These are phyloP conservation scores for Morone chrysops DNA, from an alignment of 2,113 vertebrate genomes.

Conservation along the genomic window DNA sequence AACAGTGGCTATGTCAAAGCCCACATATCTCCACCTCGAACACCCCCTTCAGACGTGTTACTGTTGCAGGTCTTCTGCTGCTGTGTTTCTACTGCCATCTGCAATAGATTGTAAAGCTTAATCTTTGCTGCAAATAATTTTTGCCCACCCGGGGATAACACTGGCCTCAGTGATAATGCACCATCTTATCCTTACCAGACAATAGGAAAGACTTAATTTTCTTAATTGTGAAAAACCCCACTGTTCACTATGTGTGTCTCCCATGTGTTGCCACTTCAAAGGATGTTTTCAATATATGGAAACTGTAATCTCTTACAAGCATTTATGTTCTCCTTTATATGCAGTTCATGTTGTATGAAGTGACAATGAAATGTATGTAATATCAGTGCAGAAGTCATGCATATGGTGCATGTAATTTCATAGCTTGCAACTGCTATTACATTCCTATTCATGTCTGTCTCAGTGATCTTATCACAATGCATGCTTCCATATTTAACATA, in stretches of 20 bases:
- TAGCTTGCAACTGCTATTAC: slow-evolving; percentile 21
- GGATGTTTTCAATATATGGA: slow-evolving; percentile 51
- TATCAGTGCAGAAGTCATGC: slow-evolving; percentile 47
- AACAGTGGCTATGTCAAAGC: slow-evolving; percentile 71
- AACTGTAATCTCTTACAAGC: slow-evolving; percentile 51
- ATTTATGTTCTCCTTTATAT: slow-evolving; percentile 51
- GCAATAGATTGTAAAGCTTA: slow-evolving; percentile 64
- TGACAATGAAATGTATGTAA: slow-evolving; percentile 53
- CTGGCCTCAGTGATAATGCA: slow-evolving; percentile 72
- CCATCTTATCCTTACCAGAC: slow-evolving; percentile 73
- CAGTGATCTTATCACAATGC: slow-evolving; percentile 52
- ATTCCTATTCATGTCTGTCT: slow-evolving; percentile 4
- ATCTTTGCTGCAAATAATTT: slow-evolving; percentile 79
- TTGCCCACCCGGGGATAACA: slow-evolving; percentile 67
- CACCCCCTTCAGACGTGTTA: slow-evolving; percentile 41
- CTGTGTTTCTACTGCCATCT: slow-evolving; percentile 63
- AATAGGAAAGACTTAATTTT: slow-evolving; percentile 73
- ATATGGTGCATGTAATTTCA: slow-evolving; percentile 54
- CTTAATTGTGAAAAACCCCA: slow-evolving; percentile 78
- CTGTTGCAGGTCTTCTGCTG: slow-evolving; percentile 61
- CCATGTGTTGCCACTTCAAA: slow-evolving; percentile 63
- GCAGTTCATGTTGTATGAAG: slow-evolving; percentile 47
- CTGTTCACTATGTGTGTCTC: slow-evolving; percentile 65
- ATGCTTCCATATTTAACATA: slow-evolving; percentile 59
- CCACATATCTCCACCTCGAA: slow-evolving; percentile 55